Evolutionary conservation across 2,113 vertebrate genomes (phyloP).

Genomic region (Chaetura pelagica): DNA sequence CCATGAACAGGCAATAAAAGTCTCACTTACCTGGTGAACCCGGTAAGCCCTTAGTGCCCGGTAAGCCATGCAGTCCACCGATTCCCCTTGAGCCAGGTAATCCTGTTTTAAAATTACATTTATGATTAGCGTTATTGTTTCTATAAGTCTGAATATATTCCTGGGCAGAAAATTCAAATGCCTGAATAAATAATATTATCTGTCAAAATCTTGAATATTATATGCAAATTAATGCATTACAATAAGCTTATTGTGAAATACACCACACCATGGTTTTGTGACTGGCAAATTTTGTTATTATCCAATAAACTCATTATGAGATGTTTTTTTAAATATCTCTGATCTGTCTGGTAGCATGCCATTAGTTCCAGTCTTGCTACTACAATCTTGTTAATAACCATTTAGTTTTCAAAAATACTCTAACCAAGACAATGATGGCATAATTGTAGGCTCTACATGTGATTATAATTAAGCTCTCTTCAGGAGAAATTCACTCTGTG

Average conservation of each 20-base stretch:
- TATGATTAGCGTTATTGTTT: not conserved
- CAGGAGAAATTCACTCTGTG: not conserved
- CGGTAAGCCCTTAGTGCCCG: conserved; percentile 82
- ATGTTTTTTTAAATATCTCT: not conserved
- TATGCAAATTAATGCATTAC: not conserved
- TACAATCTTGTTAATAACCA: not conserved
- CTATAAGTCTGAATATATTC: not conserved
- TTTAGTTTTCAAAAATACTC: conserved; percentile 1
- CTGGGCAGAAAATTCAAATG: not conserved
- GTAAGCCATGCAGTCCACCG: conserved; percentile 81
- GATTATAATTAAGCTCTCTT: not conserved
- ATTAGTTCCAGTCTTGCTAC: conserved; percentile 3
- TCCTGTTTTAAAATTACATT: conserved; percentile 76
- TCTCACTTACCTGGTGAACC: conserved; percentile 85
- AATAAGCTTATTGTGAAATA: not conserved
- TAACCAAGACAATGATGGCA: not conserved
- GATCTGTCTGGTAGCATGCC: not conserved
- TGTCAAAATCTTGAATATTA: not conserved
- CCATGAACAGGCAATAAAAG: not conserved
- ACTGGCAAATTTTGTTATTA: not conserved
- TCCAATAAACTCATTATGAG: not conserved
- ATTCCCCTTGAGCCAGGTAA: conserved; percentile 85
- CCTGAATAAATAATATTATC: not conserved
- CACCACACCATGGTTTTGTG: not conserved
- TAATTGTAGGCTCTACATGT: conserved; percentile 7